Base-by-base conservation (phyloP, 2,888 invertebrate species). In the Parnassius mnemosyne region DNA sequence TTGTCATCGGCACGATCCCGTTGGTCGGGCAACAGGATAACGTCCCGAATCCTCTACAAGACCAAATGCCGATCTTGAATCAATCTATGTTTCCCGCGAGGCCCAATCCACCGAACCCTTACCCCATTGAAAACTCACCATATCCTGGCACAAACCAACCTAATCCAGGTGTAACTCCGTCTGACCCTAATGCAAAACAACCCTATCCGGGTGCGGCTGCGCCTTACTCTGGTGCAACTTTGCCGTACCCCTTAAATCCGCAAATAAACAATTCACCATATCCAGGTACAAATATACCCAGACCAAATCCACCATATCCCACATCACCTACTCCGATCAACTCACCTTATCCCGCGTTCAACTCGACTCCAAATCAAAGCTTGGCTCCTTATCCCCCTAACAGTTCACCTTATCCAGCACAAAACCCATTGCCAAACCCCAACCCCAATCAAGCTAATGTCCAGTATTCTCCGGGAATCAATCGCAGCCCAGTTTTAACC, bases 1-100 rank as follows among this genome's bases (percentile, higher is more conserved):
- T 89, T 25, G 71, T 81, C 10, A 74, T 91, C 13, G 90, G 90
- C 0, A 81, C 77, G 5, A 67, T 87, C 3, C 89, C 90, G 0
- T 66, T 90, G 7, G 64, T 71, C 0, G 83, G 78, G 41, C 78
- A 69, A 66, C 81, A 82, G 56, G 79, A 79, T 41, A 67, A 72
- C 51, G 65, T 76, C 0, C 73, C 65, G 1, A 78, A 77, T 53
- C 79, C 83, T 0, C 57, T 76, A 0, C 73, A 71, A 0, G 72
- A 77, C 12, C 83, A 79, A 66, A 64, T 80, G 68, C 78, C 81
- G 0, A 62, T 82, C 10, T 65, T 77, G 3, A 76, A 70, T 63
- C 83, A 85, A 63, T 80, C 84, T 0, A 12, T 71, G 34, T 58
- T 69, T 0, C 63, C 68, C 9, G 56, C 65, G 12, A 53, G 56